Base-by-base conservation (phyloP, 2,888 invertebrate species). In the Diplazon laetatorius region DNA sequence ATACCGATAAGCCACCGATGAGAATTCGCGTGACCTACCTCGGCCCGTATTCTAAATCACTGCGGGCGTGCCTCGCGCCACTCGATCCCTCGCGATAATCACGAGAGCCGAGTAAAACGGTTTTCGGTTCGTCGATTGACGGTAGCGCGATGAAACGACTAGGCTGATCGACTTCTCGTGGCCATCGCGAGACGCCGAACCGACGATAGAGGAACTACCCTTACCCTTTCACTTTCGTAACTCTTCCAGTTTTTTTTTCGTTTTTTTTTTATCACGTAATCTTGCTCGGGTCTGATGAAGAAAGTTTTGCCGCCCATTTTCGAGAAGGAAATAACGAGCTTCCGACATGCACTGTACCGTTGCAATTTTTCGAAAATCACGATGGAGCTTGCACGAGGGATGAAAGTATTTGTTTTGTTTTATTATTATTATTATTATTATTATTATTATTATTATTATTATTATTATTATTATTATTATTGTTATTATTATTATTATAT, bases 81-180 rank as follows among this genome's bases (percentile, higher is more conserved):
- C 76, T 76, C 55, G 76, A 76, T 66, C 60, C 39, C 25, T 30
- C 42, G n/a, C 10, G 50, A 76, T 76, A 76, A 71, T 71, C 76
- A 65, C 59, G 25, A 70, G 22, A 70, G 22, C 59, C 59, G 30
- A 57, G 68, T 48, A 35, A 66, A 39, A 2, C 65, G 52, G 39
- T 39, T 6, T n/a, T n/a, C 39, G 25, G 65, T 52, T 42, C 39
- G 42, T 1, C 65, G 39, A 66, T 66, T 52, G 65, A 66, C 16
- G 14, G 50, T 1, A 37, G 18, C 37, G n/a, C 63, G 63, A 63
- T 63, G 18, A 48, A 63, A 44, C 16, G 18, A 16, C 12, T 16
- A 10, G 2, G 20, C 12, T 8, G 30, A 25, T 9, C 16, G 4
- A 30, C 30, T 30, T 16, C 5, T 48, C 63, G 18, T 12, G 35